phyloP scores from a whole-genome alignment of 2,113 vertebrate species.

The Verasper variegatus region DNA sequence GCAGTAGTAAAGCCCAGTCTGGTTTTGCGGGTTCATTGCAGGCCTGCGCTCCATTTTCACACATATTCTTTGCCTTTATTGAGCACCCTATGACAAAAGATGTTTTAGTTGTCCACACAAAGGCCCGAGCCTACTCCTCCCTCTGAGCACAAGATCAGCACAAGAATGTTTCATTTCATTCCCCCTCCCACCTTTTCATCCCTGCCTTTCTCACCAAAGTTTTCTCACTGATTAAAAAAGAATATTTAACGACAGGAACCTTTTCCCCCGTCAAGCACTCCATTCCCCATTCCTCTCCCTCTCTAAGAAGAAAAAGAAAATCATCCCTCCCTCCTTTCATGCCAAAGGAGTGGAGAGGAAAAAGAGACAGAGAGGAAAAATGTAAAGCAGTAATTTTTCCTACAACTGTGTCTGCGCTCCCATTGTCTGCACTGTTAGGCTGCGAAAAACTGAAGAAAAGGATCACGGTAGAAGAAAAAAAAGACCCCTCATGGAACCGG shows the following conservation, averaged over 20 bases:
- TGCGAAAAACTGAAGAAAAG: slow-evolving; percentile 71
- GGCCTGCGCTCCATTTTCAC: slow-evolving; percentile 78
- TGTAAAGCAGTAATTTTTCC: slow-evolving; percentile 88
- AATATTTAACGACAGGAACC: slow-evolving; percentile 83
- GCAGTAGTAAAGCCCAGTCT: slow-evolving; percentile 62
- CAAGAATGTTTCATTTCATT: slow-evolving; percentile 82
- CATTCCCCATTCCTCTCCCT: slow-evolving; percentile 58
- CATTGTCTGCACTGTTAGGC: slow-evolving; percentile 82
- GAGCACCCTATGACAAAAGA: slow-evolving; percentile 83
- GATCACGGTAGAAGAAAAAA: slow-evolving; percentile 73
- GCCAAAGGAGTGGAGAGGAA: slow-evolving; percentile 73
- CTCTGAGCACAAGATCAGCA: slow-evolving; percentile 82
- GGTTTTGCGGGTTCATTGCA: slow-evolving; percentile 72
- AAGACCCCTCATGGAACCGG: slow-evolving; percentile 68
- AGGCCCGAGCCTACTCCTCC: slow-evolving; percentile 77
- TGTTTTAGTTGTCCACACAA: slow-evolving; percentile 85
- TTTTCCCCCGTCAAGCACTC: slow-evolving; percentile 75
- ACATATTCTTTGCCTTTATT: slow-evolving; percentile 83
- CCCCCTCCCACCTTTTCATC: slow-evolving; percentile 80
- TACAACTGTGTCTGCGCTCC: slow-evolving; percentile 86
- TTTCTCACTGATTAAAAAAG: slow-evolving; percentile 85
- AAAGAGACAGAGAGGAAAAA: slow-evolving; percentile 83
- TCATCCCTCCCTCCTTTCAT: slow-evolving; percentile 77
- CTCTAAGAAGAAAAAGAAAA: slow-evolving; percentile 38
- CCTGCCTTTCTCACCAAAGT: slow-evolving; percentile 81